Evolutionary conservation across 2,888 invertebrate species (phyloP).

Genomic region (Dicyrtomina minuta): DNA sequence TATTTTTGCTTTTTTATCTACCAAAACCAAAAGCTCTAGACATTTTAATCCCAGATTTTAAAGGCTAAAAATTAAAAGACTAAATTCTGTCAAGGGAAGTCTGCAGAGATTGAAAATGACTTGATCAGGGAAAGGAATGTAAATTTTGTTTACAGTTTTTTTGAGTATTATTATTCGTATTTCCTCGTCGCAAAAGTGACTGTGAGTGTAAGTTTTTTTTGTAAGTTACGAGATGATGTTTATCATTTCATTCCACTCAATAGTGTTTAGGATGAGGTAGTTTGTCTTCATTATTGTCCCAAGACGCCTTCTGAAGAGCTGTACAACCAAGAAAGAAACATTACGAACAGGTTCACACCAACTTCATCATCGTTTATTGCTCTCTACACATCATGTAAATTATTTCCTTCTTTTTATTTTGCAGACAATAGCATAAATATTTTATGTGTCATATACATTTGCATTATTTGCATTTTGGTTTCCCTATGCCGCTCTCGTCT

Average conservation of each 20-base stretch:
- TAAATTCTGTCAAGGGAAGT: no score
- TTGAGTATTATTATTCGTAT: no score
- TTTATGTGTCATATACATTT: slow-evolving; percentile 2
- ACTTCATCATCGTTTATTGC: slow-evolving; percentile 18
- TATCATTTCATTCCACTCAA: slow-evolving; percentile 4
- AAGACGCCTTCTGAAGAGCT: neutral
- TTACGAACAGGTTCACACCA: slow-evolving; percentile 28
- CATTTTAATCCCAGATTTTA: no score
- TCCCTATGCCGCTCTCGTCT: neutral
- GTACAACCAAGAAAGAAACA: neutral
- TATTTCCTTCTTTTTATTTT: neutral
- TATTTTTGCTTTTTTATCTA: neutral
- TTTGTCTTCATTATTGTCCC: slow-evolving; percentile 15
- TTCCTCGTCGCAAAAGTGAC: no score
- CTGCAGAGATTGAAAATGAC: no score
- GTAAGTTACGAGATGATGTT: no score
- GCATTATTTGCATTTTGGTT: neutral
- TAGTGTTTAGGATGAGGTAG: slow-evolving; percentile 13
- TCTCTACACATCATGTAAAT: neutral
- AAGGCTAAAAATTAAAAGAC: no score
- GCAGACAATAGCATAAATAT: neutral
- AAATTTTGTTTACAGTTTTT: no score
- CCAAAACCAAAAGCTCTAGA: slow-evolving; percentile 1
- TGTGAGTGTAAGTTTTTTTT: no score
- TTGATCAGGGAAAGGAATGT: no score